phyloP scores from a whole-genome alignment of 2,797 vertebrate species.

The Potorous gilbertii region DNA sequence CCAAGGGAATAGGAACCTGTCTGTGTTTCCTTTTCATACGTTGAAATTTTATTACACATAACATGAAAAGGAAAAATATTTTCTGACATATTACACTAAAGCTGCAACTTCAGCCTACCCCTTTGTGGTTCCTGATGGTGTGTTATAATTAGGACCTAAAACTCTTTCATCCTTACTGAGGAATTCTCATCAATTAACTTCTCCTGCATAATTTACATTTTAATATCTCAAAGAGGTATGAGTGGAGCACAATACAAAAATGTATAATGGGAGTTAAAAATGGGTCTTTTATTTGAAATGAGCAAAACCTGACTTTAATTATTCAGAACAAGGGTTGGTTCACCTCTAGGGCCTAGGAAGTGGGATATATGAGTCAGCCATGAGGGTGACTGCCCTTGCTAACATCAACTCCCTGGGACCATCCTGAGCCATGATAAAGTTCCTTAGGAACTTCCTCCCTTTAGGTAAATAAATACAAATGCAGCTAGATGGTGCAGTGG shows the following conservation, averaged over 20 bases:
- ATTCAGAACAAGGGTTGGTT: neutral
- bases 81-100: neutral
- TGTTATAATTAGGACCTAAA: conserved; percentile 30
- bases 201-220: conserved; percentile 63
- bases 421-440: neutral
- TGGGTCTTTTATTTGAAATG: neutral
- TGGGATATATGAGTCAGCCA: neutral
- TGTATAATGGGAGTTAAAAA: conserved; percentile 39
- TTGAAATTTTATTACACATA: neutral
- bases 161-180: conserved; percentile 37
- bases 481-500: too few species aligned
- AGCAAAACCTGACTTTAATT: neutral
- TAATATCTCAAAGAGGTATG: conserved; percentile 60
- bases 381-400: too few species aligned
- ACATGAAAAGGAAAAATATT: neutral
- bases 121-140: neutral
- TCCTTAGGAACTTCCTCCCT: neutral
- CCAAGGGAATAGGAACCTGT: neutral
- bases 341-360: neutral
- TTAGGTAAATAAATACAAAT: neutral
- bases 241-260: neutral
- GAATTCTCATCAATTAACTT: conserved; percentile 53
- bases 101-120: neutral
- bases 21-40: accelerated
- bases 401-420: neutral